These are phyloP conservation scores for Panulirus ornatus DNA, from an alignment of 1,140 invertebrate species.

Conservation along the genomic window DNA sequence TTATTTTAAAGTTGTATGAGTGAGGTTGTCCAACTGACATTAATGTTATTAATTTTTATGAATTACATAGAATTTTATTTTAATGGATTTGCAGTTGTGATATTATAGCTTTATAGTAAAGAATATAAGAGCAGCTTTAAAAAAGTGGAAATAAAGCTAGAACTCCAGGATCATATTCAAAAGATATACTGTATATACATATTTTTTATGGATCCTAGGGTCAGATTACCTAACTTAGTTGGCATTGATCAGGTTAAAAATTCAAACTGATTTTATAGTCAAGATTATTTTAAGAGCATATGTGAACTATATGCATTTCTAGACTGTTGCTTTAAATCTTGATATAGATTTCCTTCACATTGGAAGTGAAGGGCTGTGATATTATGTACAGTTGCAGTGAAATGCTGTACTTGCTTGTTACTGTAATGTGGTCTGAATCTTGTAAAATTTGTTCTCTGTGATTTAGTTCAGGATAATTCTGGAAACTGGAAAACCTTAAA, in stretches of 20 bases:
- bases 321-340: background rate
- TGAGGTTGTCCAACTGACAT: slow-evolving; percentile 11
- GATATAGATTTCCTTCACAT: background rate
- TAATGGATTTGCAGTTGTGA: slow-evolving; percentile 29
- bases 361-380: background rate
- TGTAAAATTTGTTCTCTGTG: background rate
- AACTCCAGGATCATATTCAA: background rate
- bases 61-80: slow-evolving; percentile 10
- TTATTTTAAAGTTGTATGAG: background rate
- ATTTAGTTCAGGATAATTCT: no score
- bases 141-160: background rate
- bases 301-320: background rate
- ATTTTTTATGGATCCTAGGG: background rate
- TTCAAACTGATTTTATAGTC: no score
- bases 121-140: slow-evolving; percentile 13
- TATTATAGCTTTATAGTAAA: slow-evolving; percentile 34
- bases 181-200: background rate
- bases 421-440: background rate
- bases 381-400: background rate
- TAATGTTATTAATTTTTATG: background rate
- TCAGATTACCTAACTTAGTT: background rate
- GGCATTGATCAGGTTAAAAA: background rate
- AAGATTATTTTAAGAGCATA: background rate
- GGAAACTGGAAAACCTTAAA: no score
- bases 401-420: background rate